Conservation (phyloP, 92 coral and sea anemone species). For the Zoanthus solanderi region DNA sequence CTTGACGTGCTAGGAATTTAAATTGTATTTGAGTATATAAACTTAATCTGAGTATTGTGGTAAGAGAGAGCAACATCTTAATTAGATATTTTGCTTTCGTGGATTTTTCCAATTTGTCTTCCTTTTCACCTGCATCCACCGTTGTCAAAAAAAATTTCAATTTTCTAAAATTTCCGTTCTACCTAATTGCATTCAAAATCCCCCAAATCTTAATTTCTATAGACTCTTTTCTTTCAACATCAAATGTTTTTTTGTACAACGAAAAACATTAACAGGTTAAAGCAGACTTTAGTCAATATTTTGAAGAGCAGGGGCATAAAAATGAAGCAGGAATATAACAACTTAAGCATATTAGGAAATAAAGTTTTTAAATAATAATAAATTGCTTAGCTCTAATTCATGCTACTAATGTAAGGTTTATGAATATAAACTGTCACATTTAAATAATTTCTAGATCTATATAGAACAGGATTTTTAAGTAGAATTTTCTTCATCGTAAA, state of each 20-base stretch:
- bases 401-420: neutral
- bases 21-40: neutral
- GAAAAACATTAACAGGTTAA: neutral
- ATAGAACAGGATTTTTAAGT: neutral
- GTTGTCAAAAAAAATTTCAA: neutral
- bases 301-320: neutral
- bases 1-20: too few relatives aligned
- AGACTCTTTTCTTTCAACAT: neutral
- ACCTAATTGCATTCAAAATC: neutral
- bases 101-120: neutral
- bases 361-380: neutral
- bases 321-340: neutral
- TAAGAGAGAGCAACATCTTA: neutral
- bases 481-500: neutral
- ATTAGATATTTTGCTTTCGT: neutral
- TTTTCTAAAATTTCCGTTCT: neutral
- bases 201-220: neutral
- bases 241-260: neutral
- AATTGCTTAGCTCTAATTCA: neutral
- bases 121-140: conserved; percentile 35
- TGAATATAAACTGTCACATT: neutral
- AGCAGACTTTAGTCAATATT: neutral
- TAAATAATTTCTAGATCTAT: neutral
- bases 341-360: neutral
- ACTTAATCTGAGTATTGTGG: neutral